Evolutionary conservation across 1,140 invertebrate species (phyloP).

Genomic region (Elysia chlorotica): DNA sequence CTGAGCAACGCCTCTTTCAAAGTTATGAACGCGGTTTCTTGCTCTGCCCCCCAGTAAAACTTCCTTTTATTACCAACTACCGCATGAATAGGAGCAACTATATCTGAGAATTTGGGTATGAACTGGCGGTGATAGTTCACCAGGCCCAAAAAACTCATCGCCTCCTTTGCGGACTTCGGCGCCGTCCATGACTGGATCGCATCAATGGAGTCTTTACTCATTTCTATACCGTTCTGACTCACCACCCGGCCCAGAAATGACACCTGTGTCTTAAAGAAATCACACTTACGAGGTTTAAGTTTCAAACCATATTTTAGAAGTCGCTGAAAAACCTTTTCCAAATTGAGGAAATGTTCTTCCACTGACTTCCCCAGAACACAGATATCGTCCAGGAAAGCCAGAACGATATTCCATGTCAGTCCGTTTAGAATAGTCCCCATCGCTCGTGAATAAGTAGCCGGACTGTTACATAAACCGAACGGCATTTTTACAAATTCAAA

Average conservation of each 20-base stretch:
- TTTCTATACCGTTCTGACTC: slow-evolving; percentile 1
- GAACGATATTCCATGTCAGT: neutral
- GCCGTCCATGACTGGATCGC: too few relatives aligned
- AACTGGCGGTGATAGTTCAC: too few relatives aligned
- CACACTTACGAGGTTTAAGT: slow-evolving; percentile 15
- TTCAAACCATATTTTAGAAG: slow-evolving; percentile 10
- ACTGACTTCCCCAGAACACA: neutral
- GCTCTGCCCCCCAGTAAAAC: too few relatives aligned
- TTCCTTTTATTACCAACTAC: too few relatives aligned
- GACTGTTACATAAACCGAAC: slow-evolving; percentile 30
- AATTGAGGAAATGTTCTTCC: neutral
- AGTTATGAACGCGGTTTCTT: too few relatives aligned
- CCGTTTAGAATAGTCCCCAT: slow-evolving; percentile 11
- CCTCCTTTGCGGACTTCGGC: too few relatives aligned
- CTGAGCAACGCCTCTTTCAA: too few relatives aligned
- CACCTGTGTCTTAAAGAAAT: neutral
- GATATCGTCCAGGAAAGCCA: slow-evolving; percentile 21
- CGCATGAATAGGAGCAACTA: too few relatives aligned
- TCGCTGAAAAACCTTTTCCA: neutral
- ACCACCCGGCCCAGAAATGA: slow-evolving; percentile 1
- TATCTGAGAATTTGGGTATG: too few relatives aligned
- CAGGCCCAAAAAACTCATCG: too few relatives aligned
- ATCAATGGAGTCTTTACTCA: too few relatives aligned
- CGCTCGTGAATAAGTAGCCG: neutral
- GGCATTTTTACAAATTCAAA: slow-evolving; percentile 26